These are phyloP conservation scores for Chrysolina haemoptera DNA, from an alignment of 2,888 invertebrate genomes.

Conservation along the genomic window DNA sequence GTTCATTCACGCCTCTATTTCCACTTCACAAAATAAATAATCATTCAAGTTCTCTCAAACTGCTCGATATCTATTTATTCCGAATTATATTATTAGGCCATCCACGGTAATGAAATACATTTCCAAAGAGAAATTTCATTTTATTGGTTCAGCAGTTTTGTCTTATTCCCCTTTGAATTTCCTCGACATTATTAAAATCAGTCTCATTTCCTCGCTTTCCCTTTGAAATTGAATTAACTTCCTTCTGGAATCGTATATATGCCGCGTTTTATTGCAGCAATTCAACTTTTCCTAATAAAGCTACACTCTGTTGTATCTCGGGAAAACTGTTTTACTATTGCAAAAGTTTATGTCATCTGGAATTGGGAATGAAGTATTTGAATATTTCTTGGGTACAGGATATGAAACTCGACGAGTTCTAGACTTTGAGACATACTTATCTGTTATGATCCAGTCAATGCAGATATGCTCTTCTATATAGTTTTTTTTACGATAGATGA, in stretches of 20 bases:
- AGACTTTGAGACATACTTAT: neutral
- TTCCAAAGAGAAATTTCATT: neutral
- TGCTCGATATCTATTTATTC: constrained; percentile 6
- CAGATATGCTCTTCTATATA: no score
- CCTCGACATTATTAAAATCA: constrained; percentile 25
- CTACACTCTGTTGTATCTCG: neutral
- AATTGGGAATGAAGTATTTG: neutral
- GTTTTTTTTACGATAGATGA: no score
- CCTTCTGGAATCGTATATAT: constrained; percentile 3
- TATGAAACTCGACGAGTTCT: neutral
- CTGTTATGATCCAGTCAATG: neutral
- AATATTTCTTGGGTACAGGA: neutral
- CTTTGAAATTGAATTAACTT: constrained; percentile 21
- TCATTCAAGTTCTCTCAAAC: neutral
- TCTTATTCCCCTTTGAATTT: constrained; percentile 8
- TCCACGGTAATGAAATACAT: neutral
- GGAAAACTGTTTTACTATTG: constrained; percentile 6
- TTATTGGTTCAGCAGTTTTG: constrained; percentile 3
- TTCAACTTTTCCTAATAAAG: constrained; percentile 2
- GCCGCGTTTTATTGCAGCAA: neutral
- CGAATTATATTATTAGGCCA: constrained; percentile 8
- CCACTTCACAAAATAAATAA: neutral
- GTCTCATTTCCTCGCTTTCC: constrained; percentile 17
- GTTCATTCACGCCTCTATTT: neutral
- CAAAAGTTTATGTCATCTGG: neutral